phyloP scores from a whole-genome alignment of 35 echinoderm and acorn worm species.

The Eucidaris tribuloides region DNA sequence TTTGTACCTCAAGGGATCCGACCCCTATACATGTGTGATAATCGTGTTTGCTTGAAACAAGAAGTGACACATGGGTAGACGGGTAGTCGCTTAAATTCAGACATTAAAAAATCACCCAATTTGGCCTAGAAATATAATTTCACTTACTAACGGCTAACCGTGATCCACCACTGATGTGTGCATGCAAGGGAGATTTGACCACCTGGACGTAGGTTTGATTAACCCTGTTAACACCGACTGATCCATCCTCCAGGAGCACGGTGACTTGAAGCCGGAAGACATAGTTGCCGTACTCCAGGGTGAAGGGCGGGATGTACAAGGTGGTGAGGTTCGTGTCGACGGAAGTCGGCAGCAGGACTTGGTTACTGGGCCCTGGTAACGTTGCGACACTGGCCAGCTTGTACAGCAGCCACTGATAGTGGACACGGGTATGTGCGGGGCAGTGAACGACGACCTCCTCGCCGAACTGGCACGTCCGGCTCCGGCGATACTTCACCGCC shows the following conservation, averaged over 20 bases:
- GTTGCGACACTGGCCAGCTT: constrained; percentile 53
- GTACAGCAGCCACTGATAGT: constrained; percentile 60
- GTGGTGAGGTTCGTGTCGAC: constrained; percentile 48
- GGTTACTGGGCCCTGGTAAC: constrained; percentile 50
- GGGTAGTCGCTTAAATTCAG: background rate
- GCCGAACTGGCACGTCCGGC: constrained; percentile 27
- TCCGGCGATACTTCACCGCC: constrained; percentile 31
- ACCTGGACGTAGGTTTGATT: constrained; percentile 72
- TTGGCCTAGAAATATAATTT: background rate
- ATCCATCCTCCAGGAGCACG: constrained; percentile 52
- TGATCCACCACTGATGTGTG: constrained; percentile 68
- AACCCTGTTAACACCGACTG: constrained; percentile 43
- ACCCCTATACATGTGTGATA: background rate
- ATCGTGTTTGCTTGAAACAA: background rate
- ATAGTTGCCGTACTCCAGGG: constrained; percentile 73
- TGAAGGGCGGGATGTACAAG: constrained; percentile 63
- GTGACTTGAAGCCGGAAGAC: constrained; percentile 54
- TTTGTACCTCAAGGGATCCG: background rate
- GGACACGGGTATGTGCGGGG: constrained; percentile 14
- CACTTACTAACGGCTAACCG: constrained; percentile 44
- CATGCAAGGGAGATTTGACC: constrained; percentile 32
- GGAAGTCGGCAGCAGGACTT: constrained; percentile 12
- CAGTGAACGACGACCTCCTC: constrained; percentile 41
- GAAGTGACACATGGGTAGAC: background rate
- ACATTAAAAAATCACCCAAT: background rate